A percentile compares a stretch with the other conserved stretches of the same genome.
phyloP scores from a whole-genome alignment of 2,113 vertebrate genomes.

The Ginglymostoma cirratum region DNA sequence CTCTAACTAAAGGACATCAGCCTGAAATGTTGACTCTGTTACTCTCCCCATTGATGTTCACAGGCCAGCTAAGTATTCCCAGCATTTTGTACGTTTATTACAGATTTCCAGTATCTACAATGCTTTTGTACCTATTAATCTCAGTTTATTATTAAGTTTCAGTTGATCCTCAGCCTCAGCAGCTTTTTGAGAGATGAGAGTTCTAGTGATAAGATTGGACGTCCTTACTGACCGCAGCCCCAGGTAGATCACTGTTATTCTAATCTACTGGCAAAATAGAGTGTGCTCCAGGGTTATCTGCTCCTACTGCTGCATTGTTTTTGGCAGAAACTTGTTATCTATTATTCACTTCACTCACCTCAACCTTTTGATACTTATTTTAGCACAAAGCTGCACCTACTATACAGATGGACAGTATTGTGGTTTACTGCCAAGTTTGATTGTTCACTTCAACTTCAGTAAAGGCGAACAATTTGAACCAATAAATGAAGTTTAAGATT shows the following conservation, averaged over 20 bases:
- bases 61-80: not conserved
- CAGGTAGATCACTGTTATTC: not conserved
- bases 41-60: not conserved
- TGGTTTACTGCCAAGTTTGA: not conserved
- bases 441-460: not conserved
- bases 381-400: not conserved
- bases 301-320: not conserved
- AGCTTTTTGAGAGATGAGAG: not conserved
- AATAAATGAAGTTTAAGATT: not conserved
- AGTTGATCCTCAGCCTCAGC: not conserved
- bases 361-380: not conserved
- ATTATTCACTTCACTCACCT: not conserved
- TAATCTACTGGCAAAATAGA: not conserved
- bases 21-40: not conserved
- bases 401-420: not conserved
- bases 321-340: not conserved
- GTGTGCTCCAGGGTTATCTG: not conserved
- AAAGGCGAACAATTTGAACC: not conserved
- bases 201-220: not conserved
- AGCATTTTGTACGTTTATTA: not conserved
- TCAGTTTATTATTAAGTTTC: not conserved
- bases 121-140: not conserved
- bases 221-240: not conserved
- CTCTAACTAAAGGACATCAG: not conserved
- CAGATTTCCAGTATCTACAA: not conserved